Percentiles rank a stretch among this genome's conserved stretches.
phyloP scores from a whole-genome alignment of 2,113 vertebrate species.

The Okapia johnstoni region DNA sequence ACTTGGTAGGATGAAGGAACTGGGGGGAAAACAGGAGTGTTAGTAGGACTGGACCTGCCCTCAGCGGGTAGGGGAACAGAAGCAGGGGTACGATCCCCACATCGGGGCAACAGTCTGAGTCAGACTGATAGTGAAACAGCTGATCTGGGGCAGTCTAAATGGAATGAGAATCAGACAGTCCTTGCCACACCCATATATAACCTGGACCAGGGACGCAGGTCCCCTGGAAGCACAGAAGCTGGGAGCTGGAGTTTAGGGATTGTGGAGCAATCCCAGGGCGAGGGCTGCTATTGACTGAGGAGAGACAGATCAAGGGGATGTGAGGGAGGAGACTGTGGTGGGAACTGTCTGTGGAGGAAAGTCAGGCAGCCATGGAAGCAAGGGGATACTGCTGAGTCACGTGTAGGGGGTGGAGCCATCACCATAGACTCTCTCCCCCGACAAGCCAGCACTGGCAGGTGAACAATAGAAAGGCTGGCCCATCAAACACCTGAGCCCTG shows the following conservation, averaged over 20 bases:
- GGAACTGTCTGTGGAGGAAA: background rate
- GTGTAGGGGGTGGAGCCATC: background rate
- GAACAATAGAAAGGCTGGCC: background rate
- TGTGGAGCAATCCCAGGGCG: background rate
- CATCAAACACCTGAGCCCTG: background rate
- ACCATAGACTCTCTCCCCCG: background rate
- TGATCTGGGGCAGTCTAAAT: background rate
- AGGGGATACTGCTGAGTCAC: background rate
- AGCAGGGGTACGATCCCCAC: background rate
- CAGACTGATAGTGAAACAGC: background rate
- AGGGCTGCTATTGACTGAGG: background rate
- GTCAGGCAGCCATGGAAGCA: background rate
- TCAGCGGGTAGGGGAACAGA: rapidly evolving
- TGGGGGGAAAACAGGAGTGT: background rate
- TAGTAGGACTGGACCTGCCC: background rate
- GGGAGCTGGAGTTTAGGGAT: background rate
- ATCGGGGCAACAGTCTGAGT: background rate
- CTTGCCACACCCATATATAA: background rate
- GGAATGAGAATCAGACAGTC: background rate
- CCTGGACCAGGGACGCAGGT: rapidly evolving
- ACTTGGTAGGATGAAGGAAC: background rate
- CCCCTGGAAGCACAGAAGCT: background rate
- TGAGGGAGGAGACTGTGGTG: background rate
- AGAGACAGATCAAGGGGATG: background rate
- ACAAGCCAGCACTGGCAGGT: background rate